A percentile compares a stretch with the other conserved stretches of the same genome.
Conservation (phyloP, 1,140 invertebrate genomes). For the Plectrocnemia conspersa region DNA sequence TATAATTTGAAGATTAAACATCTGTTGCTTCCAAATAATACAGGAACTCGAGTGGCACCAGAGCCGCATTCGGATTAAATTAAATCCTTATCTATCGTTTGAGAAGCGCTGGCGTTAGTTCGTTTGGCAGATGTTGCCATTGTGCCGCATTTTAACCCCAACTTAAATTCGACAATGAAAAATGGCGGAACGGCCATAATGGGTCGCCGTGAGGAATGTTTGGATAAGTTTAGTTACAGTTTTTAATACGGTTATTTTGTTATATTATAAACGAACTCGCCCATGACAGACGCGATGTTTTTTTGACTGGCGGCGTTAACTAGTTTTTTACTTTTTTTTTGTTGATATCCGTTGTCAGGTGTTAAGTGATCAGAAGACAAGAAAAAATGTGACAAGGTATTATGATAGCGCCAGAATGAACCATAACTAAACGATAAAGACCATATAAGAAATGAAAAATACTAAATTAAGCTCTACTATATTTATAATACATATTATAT, state of each 20-base stretch:
- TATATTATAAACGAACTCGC: constrained; percentile 5
- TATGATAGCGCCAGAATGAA: too few species aligned
- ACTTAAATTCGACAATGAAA: constrained; percentile 18
- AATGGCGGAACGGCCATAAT: constrained; percentile 22
- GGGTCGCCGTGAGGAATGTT: constrained; percentile 22
- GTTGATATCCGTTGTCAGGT: constrained; percentile 11
- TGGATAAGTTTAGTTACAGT: constrained; percentile 26
- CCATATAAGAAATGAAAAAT: too few species aligned
- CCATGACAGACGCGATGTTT: constrained; percentile 17
- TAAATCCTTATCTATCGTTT: neutral
- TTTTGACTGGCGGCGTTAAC: neutral
- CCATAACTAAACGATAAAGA: too few species aligned
- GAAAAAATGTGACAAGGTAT: neutral
- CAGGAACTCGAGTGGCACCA: neutral
- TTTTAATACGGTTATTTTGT: constrained; percentile 21
- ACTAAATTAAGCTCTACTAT: too few species aligned
- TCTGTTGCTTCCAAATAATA: neutral
- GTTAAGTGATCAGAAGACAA: constrained; percentile 2
- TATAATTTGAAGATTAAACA: constrained; percentile 16
- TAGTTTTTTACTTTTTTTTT: constrained; percentile 6
- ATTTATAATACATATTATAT: too few species aligned
- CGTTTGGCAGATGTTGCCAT: constrained; percentile 32
- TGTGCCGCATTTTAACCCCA: constrained; percentile 22
- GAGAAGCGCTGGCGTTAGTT: neutral
- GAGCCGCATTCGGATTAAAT: neutral